Percentiles rank a stretch among this genome's conserved stretches.
These are phyloP conservation scores for Zosterops japonicus DNA, from an alignment of 2,113 vertebrate genomes.

Conservation along the genomic window DNA sequence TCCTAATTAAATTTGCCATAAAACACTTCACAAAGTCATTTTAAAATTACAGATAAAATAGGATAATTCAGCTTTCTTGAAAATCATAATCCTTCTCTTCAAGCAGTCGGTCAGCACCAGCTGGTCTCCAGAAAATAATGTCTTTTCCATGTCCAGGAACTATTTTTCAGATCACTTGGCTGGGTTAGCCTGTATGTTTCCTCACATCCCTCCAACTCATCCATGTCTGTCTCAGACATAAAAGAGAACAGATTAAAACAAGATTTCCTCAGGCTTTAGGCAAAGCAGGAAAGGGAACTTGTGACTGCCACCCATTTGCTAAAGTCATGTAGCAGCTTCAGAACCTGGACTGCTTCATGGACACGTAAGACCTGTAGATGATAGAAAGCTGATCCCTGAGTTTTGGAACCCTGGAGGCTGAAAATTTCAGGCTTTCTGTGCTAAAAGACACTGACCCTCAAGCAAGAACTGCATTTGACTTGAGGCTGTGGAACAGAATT, in stretches of 20 bases:
- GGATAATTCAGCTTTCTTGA: background rate
- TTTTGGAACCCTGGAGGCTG: background rate
- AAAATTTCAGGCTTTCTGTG: too few relatives aligned
- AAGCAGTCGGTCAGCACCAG: background rate
- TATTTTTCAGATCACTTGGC: background rate
- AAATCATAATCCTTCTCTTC: background rate
- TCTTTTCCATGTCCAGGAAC: background rate
- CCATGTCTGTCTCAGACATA: background rate
- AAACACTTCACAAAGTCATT: background rate
- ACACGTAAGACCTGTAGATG: fast-evolving
- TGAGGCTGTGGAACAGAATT: too few relatives aligned
- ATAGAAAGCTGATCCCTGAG: background rate
- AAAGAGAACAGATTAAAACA: background rate
- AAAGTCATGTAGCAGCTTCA: background rate
- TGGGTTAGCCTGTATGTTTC: background rate
- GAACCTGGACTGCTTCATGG: background rate
- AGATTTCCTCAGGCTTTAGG: background rate
- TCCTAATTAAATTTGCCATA: background rate
- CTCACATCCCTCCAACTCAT: background rate
- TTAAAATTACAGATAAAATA: background rate
- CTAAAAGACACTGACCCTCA: too few relatives aligned
- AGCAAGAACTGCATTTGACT: too few relatives aligned
- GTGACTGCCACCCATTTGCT: background rate
- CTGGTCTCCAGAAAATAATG: background rate
- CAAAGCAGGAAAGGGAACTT: background rate